Evolutionary conservation across 2,888 invertebrate species (phyloP), one percentile per base, ranked within the genome.

Genomic region (Acleris cristana): DNA sequence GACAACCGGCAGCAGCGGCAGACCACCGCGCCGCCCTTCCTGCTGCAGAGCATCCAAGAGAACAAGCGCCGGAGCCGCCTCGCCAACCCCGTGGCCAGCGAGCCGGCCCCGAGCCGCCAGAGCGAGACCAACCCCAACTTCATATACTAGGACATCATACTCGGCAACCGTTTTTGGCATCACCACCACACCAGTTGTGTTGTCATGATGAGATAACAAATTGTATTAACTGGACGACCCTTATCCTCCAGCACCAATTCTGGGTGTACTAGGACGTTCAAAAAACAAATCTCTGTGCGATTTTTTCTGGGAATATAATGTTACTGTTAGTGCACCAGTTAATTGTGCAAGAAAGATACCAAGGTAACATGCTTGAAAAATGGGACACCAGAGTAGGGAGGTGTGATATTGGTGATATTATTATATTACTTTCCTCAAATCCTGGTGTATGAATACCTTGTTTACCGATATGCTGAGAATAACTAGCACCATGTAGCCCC

Each of bases 71-170:
- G 82, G 75, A 83, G 78, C 71, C 78, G 84, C 48, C 76, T 82
- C 10, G 69, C 75, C 65, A 88, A 87, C 72, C 85, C 85, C 0
- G 74, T 78, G 8, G 81, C 82, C 0, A 86, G 81, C 51, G 14
- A 26, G 3, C 48, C 6, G 6, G 18, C 48, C n/a, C 54, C 51
- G 34, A 64, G 16, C 19, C 79, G 87, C 14, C 88, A 86, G 71
- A 90, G 88, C 70, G 88, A 88, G 0, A 88, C 89, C 0, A 92
- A 92, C 69, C 89, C 91, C 6, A 91, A 91, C 79, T 92, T 90
- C 71, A 91, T 90, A 57, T 91, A 89, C 73, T 91, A 82, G 70
- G 34, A 18, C 21, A n/a, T 40, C 19, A 3, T 30, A 51, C 16
- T n/a, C 14, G 14, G 12, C 51, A 19, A 19, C 51, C 8, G 12